Percentiles rank a stretch among this genome's conserved stretches.
These are phyloP conservation scores for Hyperopisus bebe DNA, from an alignment of 2,113 vertebrate species.

Conservation along the genomic window DNA sequence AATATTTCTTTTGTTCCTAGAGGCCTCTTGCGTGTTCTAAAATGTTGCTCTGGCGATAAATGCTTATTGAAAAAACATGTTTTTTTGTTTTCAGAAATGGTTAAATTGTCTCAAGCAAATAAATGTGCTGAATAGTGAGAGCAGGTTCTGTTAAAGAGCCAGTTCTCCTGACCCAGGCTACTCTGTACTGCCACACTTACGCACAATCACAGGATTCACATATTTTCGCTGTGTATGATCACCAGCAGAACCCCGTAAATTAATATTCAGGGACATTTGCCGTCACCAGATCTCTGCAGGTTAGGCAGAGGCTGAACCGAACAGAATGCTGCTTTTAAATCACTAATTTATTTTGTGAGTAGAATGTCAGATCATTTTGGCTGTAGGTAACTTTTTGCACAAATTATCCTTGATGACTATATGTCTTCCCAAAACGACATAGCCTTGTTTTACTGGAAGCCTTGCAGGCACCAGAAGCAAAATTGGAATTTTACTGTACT, in stretches of 20 bases:
- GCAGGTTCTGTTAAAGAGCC: not conserved
- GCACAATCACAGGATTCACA: not conserved
- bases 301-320: not conserved
- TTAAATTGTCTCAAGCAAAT: not conserved
- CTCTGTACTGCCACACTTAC: not conserved
- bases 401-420: not conserved
- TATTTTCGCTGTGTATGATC: not conserved
- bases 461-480: not conserved
- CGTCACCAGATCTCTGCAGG: not conserved
- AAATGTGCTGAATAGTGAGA: not conserved
- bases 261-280: not conserved
- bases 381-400: not conserved
- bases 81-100: not conserved
- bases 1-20: not conserved
- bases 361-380: not conserved
- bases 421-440: not conserved
- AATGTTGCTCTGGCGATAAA: not conserved
- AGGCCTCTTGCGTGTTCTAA: not conserved
- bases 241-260: not conserved
- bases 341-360: not conserved
- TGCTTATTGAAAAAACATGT: not conserved
- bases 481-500: not conserved
- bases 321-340: not conserved
- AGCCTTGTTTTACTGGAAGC: not conserved
- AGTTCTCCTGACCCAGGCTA: not conserved